Conservation (phyloP, 2,113 vertebrate species). For the Phyllopteryx taeniolatus region DNA sequence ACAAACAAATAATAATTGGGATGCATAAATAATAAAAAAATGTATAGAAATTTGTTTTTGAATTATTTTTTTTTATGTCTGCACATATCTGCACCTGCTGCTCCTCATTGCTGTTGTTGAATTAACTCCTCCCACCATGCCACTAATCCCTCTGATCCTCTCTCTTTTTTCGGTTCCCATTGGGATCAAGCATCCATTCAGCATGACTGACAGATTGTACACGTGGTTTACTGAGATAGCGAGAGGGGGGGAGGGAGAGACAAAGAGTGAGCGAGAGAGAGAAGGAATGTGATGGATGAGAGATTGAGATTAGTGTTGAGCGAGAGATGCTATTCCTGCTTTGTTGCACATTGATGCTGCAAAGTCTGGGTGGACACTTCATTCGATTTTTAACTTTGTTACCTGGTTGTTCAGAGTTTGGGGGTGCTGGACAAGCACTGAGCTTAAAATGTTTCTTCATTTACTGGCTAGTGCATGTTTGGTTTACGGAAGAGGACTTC, state of each 20-base stretch:
- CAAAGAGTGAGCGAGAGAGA: slow-evolving; percentile 20
- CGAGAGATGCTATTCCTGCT: slow-evolving; percentile 46
- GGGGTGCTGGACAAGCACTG: slow-evolving; percentile 1
- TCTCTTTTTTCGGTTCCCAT: slow-evolving; percentile 47
- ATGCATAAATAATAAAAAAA: background rate
- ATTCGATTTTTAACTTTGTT: slow-evolving; percentile 22
- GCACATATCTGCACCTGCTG: slow-evolving; percentile 44
- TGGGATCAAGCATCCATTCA: slow-evolving; percentile 59
- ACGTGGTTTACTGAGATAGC: slow-evolving; percentile 45
- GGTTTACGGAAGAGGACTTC: slow-evolving; percentile 15
- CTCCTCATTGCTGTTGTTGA: slow-evolving; percentile 75
- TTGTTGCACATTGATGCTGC: slow-evolving; percentile 28
- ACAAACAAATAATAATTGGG: background rate
- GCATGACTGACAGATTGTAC: slow-evolving; percentile 59
- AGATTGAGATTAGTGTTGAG: slow-evolving; percentile 51
- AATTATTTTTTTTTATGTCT: too few relatives aligned
- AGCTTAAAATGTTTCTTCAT: slow-evolving; percentile 7
- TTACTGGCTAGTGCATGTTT: slow-evolving; percentile 1
- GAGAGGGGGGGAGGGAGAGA: slow-evolving; percentile 5
- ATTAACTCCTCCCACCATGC: slow-evolving; percentile 84
- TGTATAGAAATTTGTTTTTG: background rate
- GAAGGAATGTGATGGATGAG: slow-evolving; percentile 34
- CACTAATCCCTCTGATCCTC: slow-evolving; percentile 88
- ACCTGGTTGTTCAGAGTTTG: slow-evolving; percentile 17
- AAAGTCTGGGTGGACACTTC: slow-evolving; percentile 18